Evolutionary conservation across 2,797 vertebrate species (phyloP).

Genomic region (Etheostoma nigrum): DNA sequence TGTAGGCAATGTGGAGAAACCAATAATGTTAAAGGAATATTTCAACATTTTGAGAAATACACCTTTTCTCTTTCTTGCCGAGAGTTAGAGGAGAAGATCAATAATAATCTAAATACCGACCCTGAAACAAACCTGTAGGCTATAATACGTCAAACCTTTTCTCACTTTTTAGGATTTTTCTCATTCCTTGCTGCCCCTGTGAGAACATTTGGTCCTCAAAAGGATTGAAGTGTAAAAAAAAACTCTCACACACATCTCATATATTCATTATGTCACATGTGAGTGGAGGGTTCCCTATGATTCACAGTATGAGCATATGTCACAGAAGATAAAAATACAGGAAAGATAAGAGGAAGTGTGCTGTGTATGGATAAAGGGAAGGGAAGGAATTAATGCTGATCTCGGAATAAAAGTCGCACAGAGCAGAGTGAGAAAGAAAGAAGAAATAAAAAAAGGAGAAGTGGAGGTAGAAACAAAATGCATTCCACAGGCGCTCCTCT

Average conservation of each 20-base stretch:
- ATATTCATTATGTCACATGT: constrained; percentile 60
- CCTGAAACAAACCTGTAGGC: not conserved
- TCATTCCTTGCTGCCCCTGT: not conserved
- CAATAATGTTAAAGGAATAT: not conserved
- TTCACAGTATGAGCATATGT: constrained; percentile 35
- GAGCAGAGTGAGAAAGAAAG: not conserved
- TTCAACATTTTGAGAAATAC: not conserved
- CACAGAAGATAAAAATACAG: constrained; percentile 54
- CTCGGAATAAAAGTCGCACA: constrained; percentile 35
- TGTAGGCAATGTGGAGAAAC: not conserved
- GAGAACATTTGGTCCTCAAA: constrained; percentile 35
- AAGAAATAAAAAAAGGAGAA: constrained; percentile 5
- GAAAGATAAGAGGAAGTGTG: constrained; percentile 32
- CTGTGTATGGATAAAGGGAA: constrained; percentile 31
- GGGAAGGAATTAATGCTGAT: constrained; percentile 46
- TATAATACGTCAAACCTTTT: not conserved
- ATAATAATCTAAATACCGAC: not conserved
- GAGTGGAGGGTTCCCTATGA: constrained; percentile 50
- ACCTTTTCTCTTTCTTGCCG: not conserved
- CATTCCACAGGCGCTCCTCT: constrained; percentile 17
- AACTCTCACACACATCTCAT: constrained; percentile 12
- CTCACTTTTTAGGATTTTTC: not conserved
- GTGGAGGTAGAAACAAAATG: constrained; percentile 18
- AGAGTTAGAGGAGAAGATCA: not conserved
- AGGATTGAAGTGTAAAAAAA: constrained; percentile 20